phyloP scores from a whole-genome alignment of 2,113 vertebrate species.

The Synchiropus splendidus region DNA sequence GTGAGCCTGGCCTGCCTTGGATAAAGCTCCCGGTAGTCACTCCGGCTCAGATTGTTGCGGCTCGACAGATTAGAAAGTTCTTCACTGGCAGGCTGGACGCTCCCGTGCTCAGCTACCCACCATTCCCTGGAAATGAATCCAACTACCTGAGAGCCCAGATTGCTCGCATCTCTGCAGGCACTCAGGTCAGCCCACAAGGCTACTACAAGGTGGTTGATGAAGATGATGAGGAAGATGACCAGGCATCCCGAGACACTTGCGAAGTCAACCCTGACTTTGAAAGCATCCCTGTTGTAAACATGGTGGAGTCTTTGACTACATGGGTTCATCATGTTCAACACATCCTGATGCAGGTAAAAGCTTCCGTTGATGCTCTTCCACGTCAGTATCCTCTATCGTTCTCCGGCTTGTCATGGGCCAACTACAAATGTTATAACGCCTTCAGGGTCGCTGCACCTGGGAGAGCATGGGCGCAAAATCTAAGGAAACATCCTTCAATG shows the following conservation, averaged over 20 bases:
- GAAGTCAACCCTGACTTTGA: conserved; percentile 88
- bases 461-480: conserved; percentile 72
- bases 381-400: no score
- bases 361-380: no score
- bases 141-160: conserved; percentile 91
- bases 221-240: conserved; percentile 82
- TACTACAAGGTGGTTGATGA: conserved; percentile 82
- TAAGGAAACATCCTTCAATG: conserved; percentile 66
- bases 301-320: conserved; percentile 72
- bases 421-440: neutral
- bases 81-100: conserved; percentile 80
- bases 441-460: conserved; percentile 87
- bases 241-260: conserved; percentile 50
- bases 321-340: conserved; percentile 87
- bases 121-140: conserved; percentile 86
- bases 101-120: conserved; percentile 78
- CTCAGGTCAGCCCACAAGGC: conserved; percentile 83
- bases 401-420: no score
- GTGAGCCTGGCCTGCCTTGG: conserved; percentile 82
- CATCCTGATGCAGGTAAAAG: conserved; percentile 84
- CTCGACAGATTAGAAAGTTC: conserved; percentile 79
- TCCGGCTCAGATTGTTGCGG: conserved; percentile 78
- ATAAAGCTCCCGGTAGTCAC: conserved; percentile 78
- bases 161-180: conserved; percentile 87
- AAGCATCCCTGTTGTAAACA: conserved; percentile 66